phyloP scores from a whole-genome alignment of 2,888 invertebrate genomes.

The Phragmatobia fuliginosa region DNA sequence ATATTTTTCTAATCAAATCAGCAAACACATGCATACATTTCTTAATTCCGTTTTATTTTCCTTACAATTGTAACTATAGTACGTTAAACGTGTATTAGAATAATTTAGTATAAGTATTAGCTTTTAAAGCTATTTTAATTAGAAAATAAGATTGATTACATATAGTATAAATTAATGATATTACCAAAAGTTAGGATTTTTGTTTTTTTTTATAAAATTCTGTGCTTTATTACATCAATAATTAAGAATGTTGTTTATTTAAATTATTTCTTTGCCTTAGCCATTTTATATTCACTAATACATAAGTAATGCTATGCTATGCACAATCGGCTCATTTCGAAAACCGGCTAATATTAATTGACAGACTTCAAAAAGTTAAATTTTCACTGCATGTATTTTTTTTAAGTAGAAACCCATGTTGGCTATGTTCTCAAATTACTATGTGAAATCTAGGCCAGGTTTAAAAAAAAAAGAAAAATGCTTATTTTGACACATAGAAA shows the following conservation, averaged over 20 bases:
- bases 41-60: neutral
- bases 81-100: neutral
- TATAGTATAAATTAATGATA: neutral
- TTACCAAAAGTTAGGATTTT: conserved; percentile 1
- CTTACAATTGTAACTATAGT: neutral
- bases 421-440: too few species aligned
- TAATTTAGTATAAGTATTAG: conserved; percentile 1
- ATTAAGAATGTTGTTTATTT: neutral
- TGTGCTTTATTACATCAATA: conserved; percentile 6
- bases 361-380: too few species aligned
- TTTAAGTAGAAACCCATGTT: too few species aligned
- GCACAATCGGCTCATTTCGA: too few species aligned
- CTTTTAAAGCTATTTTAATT: conserved; percentile 5
- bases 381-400: too few species aligned
- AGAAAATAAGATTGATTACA: conserved; percentile 8
- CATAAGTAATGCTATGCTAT: too few species aligned
- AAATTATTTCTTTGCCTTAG: neutral
- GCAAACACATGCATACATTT: neutral
- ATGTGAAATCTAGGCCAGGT: too few species aligned
- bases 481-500: too few species aligned
- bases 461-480: too few species aligned
- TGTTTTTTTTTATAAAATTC: neutral
- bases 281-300: too few species aligned
- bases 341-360: too few species aligned
- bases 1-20: too few species aligned